Conservation (phyloP, 2,797 vertebrate species). For the Premnoplex brunnescens region DNA sequence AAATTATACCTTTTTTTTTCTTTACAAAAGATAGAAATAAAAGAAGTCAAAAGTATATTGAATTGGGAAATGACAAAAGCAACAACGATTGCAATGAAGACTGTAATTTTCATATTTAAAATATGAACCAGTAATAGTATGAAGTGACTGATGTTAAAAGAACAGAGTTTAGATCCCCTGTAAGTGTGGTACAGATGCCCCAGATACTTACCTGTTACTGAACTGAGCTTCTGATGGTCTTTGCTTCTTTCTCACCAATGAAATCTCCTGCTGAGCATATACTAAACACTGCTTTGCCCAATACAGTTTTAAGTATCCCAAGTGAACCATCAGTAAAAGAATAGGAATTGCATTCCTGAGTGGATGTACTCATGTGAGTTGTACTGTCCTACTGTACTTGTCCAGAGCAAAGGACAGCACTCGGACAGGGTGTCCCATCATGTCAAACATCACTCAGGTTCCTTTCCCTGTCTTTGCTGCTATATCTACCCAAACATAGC, state of each 20-base stretch:
- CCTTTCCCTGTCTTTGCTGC: neutral
- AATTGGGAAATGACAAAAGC: neutral
- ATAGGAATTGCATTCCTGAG: neutral
- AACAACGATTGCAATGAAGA: neutral
- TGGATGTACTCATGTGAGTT: fast-evolving
- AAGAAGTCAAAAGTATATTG: neutral
- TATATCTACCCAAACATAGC: neutral
- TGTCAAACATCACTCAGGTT: neutral
- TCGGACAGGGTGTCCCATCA: fast-evolving
- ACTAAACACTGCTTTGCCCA: neutral
- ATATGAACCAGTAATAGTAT: neutral
- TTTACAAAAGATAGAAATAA: neutral
- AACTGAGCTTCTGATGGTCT: neutral
- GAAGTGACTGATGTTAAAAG: neutral
- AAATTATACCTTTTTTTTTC: neutral
- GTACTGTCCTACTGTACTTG: neutral
- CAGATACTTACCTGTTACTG: neutral
- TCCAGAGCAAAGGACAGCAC: neutral
- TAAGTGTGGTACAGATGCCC: neutral
- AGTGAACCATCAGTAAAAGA: neutral
- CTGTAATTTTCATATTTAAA: neutral
- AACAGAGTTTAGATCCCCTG: neutral
- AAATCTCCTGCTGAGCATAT: neutral
- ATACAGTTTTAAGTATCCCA: neutral
- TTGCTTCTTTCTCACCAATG: neutral